A percentile compares a stretch with the other conserved stretches of the same genome.
Evolutionary conservation across 2,888 invertebrate species (phyloP).

Genomic region (Drymonia ruficornis): DNA sequence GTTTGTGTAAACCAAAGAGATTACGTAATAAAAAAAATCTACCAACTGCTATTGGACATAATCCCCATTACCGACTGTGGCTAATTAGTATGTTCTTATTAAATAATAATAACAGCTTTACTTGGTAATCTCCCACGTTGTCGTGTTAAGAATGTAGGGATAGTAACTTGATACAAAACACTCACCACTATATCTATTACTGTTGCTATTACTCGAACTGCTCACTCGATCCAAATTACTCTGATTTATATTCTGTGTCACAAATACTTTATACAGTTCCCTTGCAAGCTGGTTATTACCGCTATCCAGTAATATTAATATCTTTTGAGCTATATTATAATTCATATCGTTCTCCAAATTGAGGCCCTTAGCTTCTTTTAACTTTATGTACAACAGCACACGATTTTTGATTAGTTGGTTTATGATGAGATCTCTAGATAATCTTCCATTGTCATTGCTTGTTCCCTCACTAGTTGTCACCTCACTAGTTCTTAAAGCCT

Average conservation of each 20-base stretch:
- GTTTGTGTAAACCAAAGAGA: too few relatives aligned
- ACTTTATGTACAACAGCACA: slow-evolving; percentile 52
- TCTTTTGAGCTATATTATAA: slow-evolving; percentile 62
- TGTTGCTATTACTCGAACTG: slow-evolving; percentile 8
- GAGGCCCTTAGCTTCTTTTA: slow-evolving; percentile 47
- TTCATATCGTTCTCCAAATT: slow-evolving; percentile 50
- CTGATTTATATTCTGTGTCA: slow-evolving; percentile 33
- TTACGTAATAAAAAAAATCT: too few relatives aligned
- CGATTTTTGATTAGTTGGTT: slow-evolving; percentile 69
- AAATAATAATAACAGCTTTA: too few relatives aligned
- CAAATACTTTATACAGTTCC: slow-evolving; percentile 64
- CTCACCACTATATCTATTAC: slow-evolving; percentile 23
- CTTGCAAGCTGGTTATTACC: slow-evolving; percentile 62
- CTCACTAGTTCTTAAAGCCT: slow-evolving; percentile 7
- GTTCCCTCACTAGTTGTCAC: too few relatives aligned
- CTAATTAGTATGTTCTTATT: too few relatives aligned
- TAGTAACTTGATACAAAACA: neutral
- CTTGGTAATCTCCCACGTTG: too few relatives aligned
- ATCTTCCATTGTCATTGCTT: slow-evolving; percentile 38
- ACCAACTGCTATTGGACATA: too few relatives aligned
- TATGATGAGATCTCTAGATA: slow-evolving; percentile 63
- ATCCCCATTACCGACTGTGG: too few relatives aligned
- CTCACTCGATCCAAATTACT: slow-evolving; percentile 2
- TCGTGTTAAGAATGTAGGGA: too few relatives aligned
- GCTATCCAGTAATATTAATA: slow-evolving; percentile 55